Percentiles rank a stretch among this genome's conserved stretches.
These are phyloP conservation scores for Drosophila affinis DNA, from an alignment of 2,888 invertebrate species.

Conservation along the genomic window DNA sequence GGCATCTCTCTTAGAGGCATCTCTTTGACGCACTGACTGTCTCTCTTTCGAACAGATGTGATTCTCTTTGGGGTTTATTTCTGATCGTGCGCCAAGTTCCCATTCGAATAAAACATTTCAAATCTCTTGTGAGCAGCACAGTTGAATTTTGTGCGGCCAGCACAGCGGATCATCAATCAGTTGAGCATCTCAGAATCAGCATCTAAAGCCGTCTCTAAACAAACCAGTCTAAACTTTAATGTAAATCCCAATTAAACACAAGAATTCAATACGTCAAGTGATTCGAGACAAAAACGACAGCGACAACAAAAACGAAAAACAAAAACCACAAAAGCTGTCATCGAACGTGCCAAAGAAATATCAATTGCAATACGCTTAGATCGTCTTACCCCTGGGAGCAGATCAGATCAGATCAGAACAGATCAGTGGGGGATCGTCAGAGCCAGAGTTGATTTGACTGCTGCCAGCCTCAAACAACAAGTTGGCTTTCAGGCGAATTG, in stretches of 20 bases:
- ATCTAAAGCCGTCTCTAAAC: neutral
- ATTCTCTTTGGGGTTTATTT: slow-evolving; percentile 63
- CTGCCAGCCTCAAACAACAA: neutral
- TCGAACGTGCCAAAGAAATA: slow-evolving; percentile 33
- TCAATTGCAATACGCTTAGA: slow-evolving; percentile 47
- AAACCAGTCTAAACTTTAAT: slow-evolving; percentile 28
- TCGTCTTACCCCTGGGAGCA: slow-evolving; percentile 58
- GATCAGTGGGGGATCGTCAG: neutral
- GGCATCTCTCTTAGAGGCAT: slow-evolving; percentile 6
- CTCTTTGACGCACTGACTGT: slow-evolving; percentile 32
- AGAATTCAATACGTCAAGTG: slow-evolving; percentile 45
- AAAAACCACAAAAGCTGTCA: slow-evolving; percentile 33
- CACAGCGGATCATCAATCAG: slow-evolving; percentile 61
- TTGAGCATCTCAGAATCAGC: slow-evolving; percentile 12
- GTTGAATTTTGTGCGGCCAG: slow-evolving; percentile 73
- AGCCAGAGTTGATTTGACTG: slow-evolving; percentile 28
- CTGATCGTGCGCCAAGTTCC: slow-evolving; percentile 67
- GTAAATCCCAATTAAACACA: slow-evolving; percentile 35
- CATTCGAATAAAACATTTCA: slow-evolving; percentile 76
- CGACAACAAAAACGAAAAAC: neutral
- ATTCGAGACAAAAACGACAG: slow-evolving; percentile 18
- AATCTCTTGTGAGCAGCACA: slow-evolving; percentile 66
- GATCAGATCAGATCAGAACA: neutral
- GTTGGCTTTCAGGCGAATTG: slow-evolving; percentile 16
- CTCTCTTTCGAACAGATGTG: slow-evolving; percentile 14